Evolutionary conservation across 2,113 vertebrate species (phyloP), one percentile per base, ranked within the genome.

Genomic region (Takifugu flavidus): DNA sequence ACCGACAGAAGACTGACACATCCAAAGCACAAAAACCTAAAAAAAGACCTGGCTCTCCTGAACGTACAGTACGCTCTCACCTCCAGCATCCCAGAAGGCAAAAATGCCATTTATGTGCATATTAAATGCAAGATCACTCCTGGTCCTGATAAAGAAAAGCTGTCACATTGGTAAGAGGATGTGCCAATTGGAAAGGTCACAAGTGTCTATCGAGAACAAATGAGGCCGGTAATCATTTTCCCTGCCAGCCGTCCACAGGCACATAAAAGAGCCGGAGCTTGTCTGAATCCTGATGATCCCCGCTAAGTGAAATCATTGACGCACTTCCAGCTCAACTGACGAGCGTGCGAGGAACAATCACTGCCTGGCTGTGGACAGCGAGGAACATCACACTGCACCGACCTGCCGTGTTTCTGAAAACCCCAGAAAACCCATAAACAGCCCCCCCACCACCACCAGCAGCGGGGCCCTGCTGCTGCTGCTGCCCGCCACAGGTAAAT

Each of bases 121-220:
- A 80, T 65, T 79, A 77, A 86, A 82, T 72, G 66, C 64, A 55
- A 70, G 58, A 82, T 86, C 80, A 80, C 55, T 83, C 63, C 72
- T 75, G 65, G 69, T 79, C 83, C 78, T 31, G 2, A 65, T 59
- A 83, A 81, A 77, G 77, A 88, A 89, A 85, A 86, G 82, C 86
- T 72, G 77, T 83, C 84, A 86, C 80, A 81, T 84, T 65, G 13
- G 59, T 75, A 77, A 74, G 67, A 77, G 70, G 75, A 85, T 72
- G 78, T 83, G 82, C 84, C 84, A 88, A 80, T 87, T 75, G 78
- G 77, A 88, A 89, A 89, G 87, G 87, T 89, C 86, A 88, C 72
- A 80, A 85, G 79, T 83, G 83, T 88, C 86, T 82, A 79, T 83
- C 67, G 84, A 79, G 77, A 87, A 89, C 78, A 86, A 89, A 88